Percentiles rank a stretch among this genome's conserved stretches.
phyloP scores from a whole-genome alignment of 2,888 invertebrate species.

The Stegana nigrithorax region DNA sequence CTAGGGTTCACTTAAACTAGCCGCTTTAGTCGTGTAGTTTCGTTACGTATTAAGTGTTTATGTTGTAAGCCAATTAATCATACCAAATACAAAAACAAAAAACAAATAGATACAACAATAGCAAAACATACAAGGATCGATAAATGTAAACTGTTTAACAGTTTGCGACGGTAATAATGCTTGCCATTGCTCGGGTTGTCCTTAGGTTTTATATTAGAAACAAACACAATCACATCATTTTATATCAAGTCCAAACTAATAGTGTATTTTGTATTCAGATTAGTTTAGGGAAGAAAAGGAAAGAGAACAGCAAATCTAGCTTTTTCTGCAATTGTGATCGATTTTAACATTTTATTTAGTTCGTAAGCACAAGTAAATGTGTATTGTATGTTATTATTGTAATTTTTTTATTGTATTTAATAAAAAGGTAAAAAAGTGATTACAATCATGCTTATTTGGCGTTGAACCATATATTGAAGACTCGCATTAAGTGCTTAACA shows the following conservation, averaged over 20 bases:
- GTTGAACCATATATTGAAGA: no score
- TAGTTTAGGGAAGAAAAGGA: background rate
- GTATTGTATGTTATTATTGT: no score
- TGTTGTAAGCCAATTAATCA: background rate
- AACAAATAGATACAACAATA: background rate
- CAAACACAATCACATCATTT: background rate
- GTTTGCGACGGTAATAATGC: slow-evolving; percentile 5
- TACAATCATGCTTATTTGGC: no score
- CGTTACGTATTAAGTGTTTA: background rate
- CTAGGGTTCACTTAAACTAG: background rate
- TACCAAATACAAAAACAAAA: slow-evolving; percentile 8
- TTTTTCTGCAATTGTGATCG: background rate
- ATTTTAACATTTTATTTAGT: slow-evolving; percentile 11
- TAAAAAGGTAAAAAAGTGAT: slow-evolving; percentile 10
- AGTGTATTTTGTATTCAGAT: background rate
- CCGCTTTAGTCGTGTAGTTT: background rate
- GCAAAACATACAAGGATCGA: background rate
- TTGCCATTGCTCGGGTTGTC: slow-evolving; percentile 12
- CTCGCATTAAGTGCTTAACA: no score
- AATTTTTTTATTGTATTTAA: slow-evolving; percentile 7
- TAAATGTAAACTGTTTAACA: background rate
- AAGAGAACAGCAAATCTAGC: background rate
- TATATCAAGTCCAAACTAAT: background rate
- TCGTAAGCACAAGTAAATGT: background rate
- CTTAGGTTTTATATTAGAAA: background rate